phyloP scores from a whole-genome alignment of 2,888 invertebrate genomes.

The Blera fallax region DNA sequence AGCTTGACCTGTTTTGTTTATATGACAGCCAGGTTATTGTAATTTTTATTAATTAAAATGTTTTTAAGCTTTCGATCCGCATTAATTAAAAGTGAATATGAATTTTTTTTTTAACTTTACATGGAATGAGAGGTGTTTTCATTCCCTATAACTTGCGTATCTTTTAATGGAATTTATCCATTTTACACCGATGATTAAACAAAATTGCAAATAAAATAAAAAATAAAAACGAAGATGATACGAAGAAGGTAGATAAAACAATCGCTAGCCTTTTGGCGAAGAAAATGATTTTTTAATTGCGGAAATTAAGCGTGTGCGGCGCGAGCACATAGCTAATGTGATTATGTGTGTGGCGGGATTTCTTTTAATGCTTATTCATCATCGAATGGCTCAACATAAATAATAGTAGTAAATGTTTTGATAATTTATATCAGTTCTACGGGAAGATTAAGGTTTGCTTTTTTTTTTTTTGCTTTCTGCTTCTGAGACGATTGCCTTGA shows the following conservation, averaged over 20 bases:
- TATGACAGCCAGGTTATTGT: neutral
- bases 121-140: neutral
- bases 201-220: conserved; percentile 4
- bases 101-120: neutral
- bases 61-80: conserved; percentile 12
- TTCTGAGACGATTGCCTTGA: conserved; percentile 19
- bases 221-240: conserved; percentile 3
- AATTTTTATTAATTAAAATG: neutral
- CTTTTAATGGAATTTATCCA: neutral
- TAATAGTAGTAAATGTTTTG: conserved; percentile 61
- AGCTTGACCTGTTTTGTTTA: conserved; percentile 51
- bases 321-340: conserved; percentile 63
- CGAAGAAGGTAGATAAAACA: conserved; percentile 15
- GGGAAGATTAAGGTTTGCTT: conserved; percentile 35
- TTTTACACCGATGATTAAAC: conserved; percentile 10
- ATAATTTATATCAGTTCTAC: conserved; percentile 62
- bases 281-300: conserved; percentile 81
- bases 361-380: conserved; percentile 71
- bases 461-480: neutral
- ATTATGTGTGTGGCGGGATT: conserved; percentile 70
- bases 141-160: neutral
- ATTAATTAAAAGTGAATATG: neutral
- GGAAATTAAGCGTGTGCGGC: conserved; percentile 78
- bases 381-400: conserved; percentile 68
- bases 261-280: conserved; percentile 49